phyloP scores from a whole-genome alignment of 2,888 invertebrate genomes.

The Sarcophaga caerulescens region DNA sequence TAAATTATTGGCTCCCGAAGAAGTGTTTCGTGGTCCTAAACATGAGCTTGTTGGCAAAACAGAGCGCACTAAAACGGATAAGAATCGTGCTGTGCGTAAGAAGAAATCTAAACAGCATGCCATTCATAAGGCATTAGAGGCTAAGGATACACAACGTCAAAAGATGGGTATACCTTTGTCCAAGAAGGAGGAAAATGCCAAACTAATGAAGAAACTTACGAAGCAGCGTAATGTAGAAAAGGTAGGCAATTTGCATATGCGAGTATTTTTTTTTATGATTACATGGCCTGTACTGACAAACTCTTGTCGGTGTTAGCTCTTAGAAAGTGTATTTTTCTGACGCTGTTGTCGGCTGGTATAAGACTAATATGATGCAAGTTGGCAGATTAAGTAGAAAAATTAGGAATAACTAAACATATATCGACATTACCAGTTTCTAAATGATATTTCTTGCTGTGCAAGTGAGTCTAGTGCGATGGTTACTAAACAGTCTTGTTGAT shows the following conservation, averaged over 20 bases:
- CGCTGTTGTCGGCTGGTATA: too few relatives aligned
- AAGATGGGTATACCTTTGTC: conserved; percentile 82
- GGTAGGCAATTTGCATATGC: conserved; percentile 77
- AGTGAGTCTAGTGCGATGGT: too few relatives aligned
- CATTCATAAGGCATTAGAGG: conserved; percentile 82
- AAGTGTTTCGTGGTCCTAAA: conserved; percentile 86
- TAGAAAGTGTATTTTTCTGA: too few relatives aligned
- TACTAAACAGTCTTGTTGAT: too few relatives aligned
- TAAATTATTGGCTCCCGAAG: conserved; percentile 94
- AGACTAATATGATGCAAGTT: too few relatives aligned
- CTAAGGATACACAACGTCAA: conserved; percentile 81
- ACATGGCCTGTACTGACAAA: too few relatives aligned
- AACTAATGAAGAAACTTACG: conserved; percentile 84
- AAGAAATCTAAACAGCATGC: conserved; percentile 90
- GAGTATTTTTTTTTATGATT: too few relatives aligned
- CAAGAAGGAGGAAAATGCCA: conserved; percentile 83
- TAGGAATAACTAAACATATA: too few relatives aligned
- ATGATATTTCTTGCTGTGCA: too few relatives aligned
- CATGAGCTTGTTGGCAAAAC: conserved; percentile 85
- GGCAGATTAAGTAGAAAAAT: too few relatives aligned
- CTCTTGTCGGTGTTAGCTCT: too few relatives aligned
- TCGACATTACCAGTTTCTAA: too few relatives aligned
- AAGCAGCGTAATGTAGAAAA: conserved; percentile 86
- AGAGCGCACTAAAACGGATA: conserved; percentile 93
- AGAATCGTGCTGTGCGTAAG: conserved; percentile 92